Conservation (phyloP, 23 tunicate species). For the Diplosoma virens region DNA sequence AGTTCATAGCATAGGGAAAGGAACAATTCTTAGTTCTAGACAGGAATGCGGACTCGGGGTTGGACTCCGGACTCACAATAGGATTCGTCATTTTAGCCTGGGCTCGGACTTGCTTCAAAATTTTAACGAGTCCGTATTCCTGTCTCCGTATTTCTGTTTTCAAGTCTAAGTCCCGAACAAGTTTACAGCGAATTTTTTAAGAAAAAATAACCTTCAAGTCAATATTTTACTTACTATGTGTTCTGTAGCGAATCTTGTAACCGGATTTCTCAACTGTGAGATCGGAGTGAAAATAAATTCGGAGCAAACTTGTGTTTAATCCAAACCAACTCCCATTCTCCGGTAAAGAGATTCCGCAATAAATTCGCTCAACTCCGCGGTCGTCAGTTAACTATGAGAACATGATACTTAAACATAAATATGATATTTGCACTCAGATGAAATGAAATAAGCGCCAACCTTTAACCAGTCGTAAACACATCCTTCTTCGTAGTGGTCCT, state of each 20-base stretch:
- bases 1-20: too few relatives aligned
- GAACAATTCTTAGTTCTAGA: too few relatives aligned
- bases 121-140: too few relatives aligned
- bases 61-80: too few relatives aligned
- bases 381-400: background rate
- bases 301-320: conserved; percentile 19
- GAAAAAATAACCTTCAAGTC: too few relatives aligned
- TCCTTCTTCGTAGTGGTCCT: conserved; percentile 59
- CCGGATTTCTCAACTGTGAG: conserved; percentile 56
- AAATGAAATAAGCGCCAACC: background rate
- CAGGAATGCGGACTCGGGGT: too few relatives aligned
- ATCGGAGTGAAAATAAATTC: conserved; percentile 50
- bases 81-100: too few relatives aligned
- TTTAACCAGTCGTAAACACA: conserved; percentile 81
- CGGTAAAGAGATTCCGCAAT: conserved; percentile 53
- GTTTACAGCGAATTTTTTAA: too few relatives aligned
- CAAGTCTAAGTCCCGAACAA: too few relatives aligned
- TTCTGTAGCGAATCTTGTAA: conserved; percentile 58
- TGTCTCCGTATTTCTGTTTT: too few relatives aligned
- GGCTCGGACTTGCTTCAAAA: too few relatives aligned
- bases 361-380: background rate
- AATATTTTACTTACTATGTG: conserved; percentile 25
- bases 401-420: background rate
- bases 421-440: too few relatives aligned
- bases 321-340: conserved; percentile 57